Base-by-base conservation (phyloP, 2,888 invertebrate species). In the Heterodera filipjevi region DNA sequence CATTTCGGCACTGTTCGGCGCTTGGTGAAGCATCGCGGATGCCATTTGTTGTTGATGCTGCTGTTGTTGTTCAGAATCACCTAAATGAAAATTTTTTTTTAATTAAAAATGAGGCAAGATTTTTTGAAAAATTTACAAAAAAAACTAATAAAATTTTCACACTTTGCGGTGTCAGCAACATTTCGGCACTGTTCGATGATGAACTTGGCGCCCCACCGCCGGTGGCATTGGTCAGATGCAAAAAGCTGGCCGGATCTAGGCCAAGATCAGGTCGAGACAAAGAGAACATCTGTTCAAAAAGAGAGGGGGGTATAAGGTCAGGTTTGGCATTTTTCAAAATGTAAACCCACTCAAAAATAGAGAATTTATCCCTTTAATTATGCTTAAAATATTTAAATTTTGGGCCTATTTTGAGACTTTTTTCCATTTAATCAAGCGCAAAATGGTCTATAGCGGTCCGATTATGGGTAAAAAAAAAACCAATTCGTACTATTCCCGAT, bases 1-100 rank as follows among this genome's bases (percentile, higher is more conserved):
- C 68, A 68, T 35, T 35, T 68, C 68, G 33, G 68, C 68, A 35
- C 33, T 68, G 68, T 59, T 59, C 12, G 59, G 27, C n/a, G 59
- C 59, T 27, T 27, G n/a, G 10, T 59, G 59, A 10, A 59, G 27
- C 27, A 59, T 10, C 27, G 59, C n/a, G 59, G 27, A 22, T 0
- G 59, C 10, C 59, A 59, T 59, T 59, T 59, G 59, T 2, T 59
- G 59, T 8, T n/a, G 59, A 8, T 59, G 59, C 5, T 59, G 59
- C 2, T 59, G 59, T 5, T 59, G 59, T 8, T 10, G 10, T 27
- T n/a, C 59, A 59, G 59, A 8, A 27, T 59, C 59, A n/a, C 5
- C 59, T 59, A n/a, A n/a, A n/a, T n/a, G n/a, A n/a, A n/a, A n/a
- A n/a, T n/a, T n/a, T n/a, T n/a, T n/a, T n/a, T n/a, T n/a, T n/a